phyloP scores from a whole-genome alignment of 2,113 vertebrate species.

The Cyphomyrus discorhynchus region DNA sequence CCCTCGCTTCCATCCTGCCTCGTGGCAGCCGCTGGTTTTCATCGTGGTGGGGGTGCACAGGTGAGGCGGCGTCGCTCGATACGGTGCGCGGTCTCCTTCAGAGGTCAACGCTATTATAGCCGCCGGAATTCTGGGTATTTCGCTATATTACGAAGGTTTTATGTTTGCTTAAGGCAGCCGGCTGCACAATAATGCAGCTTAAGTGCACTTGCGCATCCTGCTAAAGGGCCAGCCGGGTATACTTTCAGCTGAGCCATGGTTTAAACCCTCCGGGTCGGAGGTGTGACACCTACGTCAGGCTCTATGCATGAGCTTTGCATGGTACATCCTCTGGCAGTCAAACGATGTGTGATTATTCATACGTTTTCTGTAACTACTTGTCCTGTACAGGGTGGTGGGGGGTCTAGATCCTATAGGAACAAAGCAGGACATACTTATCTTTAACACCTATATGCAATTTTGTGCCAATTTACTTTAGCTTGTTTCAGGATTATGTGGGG shows the following conservation, averaged over 20 bases:
- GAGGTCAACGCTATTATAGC: not conserved
- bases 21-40: constrained; percentile 45
- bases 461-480: not conserved
- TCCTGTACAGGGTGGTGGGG: not conserved
- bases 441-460: not conserved
- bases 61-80: not conserved
- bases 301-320: not conserved
- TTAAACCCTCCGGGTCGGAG: not conserved
- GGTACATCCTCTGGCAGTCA: not conserved
- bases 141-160: not conserved
- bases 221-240: not conserved
- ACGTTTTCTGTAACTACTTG: not conserved
- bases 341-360: not conserved
- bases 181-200: not conserved
- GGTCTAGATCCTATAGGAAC: not conserved
- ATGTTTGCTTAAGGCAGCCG: not conserved
- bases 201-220: not conserved
- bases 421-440: not conserved
- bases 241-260: not conserved
- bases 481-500: not conserved
- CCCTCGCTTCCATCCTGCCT: constrained; percentile 42
- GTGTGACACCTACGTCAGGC: not conserved
- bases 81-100: not conserved
- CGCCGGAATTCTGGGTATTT: not conserved
- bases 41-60: constrained; percentile 10